Conservation (phyloP, 1,140 invertebrate genomes). For the Musca vetustissima region DNA sequence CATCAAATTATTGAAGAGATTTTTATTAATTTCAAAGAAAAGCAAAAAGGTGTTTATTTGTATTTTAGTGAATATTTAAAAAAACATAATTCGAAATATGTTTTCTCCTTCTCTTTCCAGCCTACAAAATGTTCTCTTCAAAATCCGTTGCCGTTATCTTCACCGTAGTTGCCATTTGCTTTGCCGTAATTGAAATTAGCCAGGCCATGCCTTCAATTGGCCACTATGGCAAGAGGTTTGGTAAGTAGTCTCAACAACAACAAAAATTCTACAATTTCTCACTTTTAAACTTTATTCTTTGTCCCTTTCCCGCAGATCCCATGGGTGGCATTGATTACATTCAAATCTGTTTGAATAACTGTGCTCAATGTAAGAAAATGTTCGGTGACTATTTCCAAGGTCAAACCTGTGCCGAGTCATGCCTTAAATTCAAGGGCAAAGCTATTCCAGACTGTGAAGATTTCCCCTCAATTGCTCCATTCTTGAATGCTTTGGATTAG, state of each 20-base stretch:
- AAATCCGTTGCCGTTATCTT: conserved; percentile 34
- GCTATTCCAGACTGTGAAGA: conserved; percentile 83
- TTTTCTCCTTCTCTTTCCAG: background rate
- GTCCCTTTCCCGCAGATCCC: conserved; percentile 34
- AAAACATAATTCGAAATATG: background rate
- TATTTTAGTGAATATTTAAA: background rate
- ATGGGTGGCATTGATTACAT: conserved; percentile 52
- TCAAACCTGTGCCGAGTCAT: conserved; percentile 77
- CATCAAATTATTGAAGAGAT: too few relatives aligned
- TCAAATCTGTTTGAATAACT: conserved; percentile 76
- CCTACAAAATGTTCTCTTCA: conserved; percentile 34
- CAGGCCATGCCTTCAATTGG: conserved; percentile 43
- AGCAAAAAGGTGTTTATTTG: conserved; percentile 9
- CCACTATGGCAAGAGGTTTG: conserved; percentile 47
- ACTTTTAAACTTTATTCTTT: background rate
- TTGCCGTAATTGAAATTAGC: conserved; percentile 33
- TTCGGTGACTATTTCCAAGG: conserved; percentile 82
- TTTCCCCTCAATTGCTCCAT: conserved; percentile 74
- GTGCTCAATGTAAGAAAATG: conserved; percentile 85
- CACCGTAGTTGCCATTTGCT: conserved; percentile 33
- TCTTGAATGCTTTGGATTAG: conserved; percentile 64
- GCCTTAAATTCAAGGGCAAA: conserved; percentile 78
- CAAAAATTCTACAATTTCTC: background rate
- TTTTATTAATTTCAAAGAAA: background rate
- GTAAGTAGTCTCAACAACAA: conserved; percentile 31